Base-by-base conservation (phyloP, 2,113 vertebrate species). In the Anhinga anhinga region DNA sequence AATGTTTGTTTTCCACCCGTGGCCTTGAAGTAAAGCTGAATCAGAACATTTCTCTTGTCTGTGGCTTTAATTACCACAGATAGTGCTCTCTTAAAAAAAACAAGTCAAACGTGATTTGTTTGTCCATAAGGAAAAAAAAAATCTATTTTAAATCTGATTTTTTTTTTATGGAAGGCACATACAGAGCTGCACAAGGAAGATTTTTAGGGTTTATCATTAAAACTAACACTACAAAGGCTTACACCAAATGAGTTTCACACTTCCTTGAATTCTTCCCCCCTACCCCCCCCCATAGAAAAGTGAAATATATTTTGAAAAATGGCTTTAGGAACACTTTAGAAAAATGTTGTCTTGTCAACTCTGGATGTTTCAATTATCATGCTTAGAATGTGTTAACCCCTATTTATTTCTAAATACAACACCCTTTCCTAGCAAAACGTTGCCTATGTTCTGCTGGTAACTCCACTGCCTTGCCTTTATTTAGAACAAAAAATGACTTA, bases 1-100 rank as follows among this genome's bases (percentile, higher is more conserved):
- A 61, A 53, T 2, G 14, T 15, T 27, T 1, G 5, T 9, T 86
- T 72, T 74, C 49, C 25, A 52, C 22, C 6, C 0, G 5, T 21
- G 19, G 36, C 58, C 53, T 61, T 36, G 52, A 25, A 82, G 40
- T 50, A 86, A 67, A n/a, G 59, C 21, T n/a, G 29, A n/a, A 4
- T 72, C 36, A 50, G 63, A 89, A 62, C 0, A 0, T n/a, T 17
- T n/a, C 42, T 84, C 56, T 50, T 52, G 45, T 22, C n/a, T 59
- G 14, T 72, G 19, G 23, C 40, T 77, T 74, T 50, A 65, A 49
- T 53, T 61, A 81, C 9, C 38, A 42, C 44, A 76, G 30, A 76
- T 29, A 44, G 38, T 8, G 4, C 13, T 42, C n/a, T 86, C 72
- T 26, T 30, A 44, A 86, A 78, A 71, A 71, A 19, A 81, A 20